Conservation (phyloP, 2,113 vertebrate genomes). For the Pheucticus melanocephalus region DNA sequence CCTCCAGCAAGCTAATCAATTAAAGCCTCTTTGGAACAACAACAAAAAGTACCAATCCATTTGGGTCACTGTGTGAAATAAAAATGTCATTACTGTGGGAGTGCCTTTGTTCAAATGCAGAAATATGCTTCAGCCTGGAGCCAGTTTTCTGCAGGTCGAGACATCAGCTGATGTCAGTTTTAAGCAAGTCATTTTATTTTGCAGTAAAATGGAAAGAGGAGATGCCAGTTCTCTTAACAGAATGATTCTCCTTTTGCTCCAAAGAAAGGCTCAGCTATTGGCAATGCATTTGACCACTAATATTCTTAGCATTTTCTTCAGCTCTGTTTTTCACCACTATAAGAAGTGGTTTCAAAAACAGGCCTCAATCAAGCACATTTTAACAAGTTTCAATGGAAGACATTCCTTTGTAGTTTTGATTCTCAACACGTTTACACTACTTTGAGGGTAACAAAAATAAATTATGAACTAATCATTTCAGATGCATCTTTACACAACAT, state of each 20-base stretch:
- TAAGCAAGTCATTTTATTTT: background rate
- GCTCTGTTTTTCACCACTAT: background rate
- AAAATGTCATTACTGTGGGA: background rate
- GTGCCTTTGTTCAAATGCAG: background rate
- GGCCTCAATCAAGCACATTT: background rate
- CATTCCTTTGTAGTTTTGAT: background rate
- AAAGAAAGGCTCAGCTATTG: background rate
- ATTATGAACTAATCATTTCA: background rate
- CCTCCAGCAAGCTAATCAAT: conserved; percentile 12
- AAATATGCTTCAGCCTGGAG: background rate
- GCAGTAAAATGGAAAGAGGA: background rate
- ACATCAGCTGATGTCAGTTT: background rate
- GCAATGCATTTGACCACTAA: background rate
- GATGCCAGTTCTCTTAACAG: background rate
- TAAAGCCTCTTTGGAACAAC: background rate
- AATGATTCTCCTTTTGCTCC: background rate
- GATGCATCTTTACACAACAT: background rate
- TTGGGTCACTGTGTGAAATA: conserved; percentile 4
- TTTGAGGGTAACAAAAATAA: background rate
- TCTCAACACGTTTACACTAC: background rate
- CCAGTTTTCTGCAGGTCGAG: background rate
- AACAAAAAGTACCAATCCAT: background rate
- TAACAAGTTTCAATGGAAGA: background rate
- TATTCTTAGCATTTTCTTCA: background rate
- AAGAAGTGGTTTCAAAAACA: background rate